Conservation (phyloP, 2,113 vertebrate genomes). For the Dromiciops gliroides region DNA sequence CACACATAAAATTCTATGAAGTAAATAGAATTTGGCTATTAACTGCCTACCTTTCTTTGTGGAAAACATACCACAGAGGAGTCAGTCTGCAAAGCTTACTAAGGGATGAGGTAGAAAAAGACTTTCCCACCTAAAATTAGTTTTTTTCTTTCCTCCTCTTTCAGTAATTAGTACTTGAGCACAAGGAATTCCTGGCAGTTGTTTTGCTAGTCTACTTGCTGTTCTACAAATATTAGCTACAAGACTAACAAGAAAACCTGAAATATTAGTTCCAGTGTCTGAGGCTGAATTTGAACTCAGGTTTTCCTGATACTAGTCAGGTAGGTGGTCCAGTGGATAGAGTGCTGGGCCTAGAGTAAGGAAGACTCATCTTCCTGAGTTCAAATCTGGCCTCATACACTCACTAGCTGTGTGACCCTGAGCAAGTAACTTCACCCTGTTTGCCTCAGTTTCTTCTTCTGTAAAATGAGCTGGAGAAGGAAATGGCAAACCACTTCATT, state of each 20-base stretch:
- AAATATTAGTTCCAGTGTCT: background rate
- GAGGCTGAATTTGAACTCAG: no score
- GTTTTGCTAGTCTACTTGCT: slow-evolving; percentile 50
- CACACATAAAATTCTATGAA: slow-evolving; percentile 65
- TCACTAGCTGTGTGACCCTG: no score
- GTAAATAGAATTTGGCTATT: slow-evolving; percentile 64
- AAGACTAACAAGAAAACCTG: background rate
- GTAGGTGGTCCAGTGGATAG: no score
- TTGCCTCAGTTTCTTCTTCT: background rate
- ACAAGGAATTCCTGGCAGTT: slow-evolving; percentile 22
- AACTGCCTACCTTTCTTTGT: slow-evolving; percentile 71
- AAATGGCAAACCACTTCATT: background rate
- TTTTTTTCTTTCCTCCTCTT: slow-evolving; percentile 55
- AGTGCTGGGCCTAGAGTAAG: no score
- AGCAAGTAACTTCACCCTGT: background rate
- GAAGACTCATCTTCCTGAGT: no score
- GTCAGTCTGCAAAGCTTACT: slow-evolving; percentile 51
- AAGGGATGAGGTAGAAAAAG: slow-evolving; percentile 68
- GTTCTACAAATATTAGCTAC: background rate
- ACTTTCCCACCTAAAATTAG: slow-evolving; percentile 46
- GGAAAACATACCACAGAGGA: slow-evolving; percentile 57
- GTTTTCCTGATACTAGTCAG: no score
- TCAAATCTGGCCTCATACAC: no score
- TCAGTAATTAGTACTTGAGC: background rate
- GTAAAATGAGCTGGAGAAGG: no score